A percentile compares a stretch with the other conserved stretches of the same genome.
phyloP scores from a whole-genome alignment of 2,888 invertebrate genomes.

The Steinernema scapterisci region DNA sequence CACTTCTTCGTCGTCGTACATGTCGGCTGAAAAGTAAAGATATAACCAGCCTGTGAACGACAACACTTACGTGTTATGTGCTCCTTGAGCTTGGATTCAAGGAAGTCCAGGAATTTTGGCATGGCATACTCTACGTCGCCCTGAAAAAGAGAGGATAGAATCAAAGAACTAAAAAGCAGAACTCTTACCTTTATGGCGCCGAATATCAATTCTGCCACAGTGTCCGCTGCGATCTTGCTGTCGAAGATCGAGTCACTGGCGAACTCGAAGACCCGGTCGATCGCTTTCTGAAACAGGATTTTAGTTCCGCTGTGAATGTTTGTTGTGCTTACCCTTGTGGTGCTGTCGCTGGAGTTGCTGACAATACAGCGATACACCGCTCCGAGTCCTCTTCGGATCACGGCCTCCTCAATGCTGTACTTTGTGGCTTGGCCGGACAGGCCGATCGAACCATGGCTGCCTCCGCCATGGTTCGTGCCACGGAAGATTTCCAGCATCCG shows the following conservation, averaged over 20 bases:
- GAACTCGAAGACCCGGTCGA: constrained; percentile 79
- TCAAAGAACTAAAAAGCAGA: too few relatives aligned
- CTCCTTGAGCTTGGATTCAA: constrained; percentile 47
- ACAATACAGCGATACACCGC: constrained; percentile 48
- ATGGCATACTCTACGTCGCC: constrained; percentile 56
- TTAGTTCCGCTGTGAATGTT: too few relatives aligned
- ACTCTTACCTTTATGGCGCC: constrained; percentile 70
- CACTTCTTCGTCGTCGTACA: constrained; percentile 57
- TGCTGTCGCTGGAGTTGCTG: constrained; percentile 48
- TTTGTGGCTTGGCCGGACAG: constrained; percentile 33
- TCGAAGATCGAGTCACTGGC: constrained; percentile 79
- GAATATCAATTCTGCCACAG: constrained; percentile 78
- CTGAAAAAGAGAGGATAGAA: constrained; percentile 35
- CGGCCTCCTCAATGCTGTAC: constrained; percentile 51
- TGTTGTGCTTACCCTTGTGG: constrained; percentile 45
- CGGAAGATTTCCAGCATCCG: constrained; percentile 24
- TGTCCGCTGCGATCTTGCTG: constrained; percentile 81
- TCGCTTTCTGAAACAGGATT: constrained; percentile 72
- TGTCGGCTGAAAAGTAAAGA: constrained; percentile 44
- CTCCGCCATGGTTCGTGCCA: constrained; percentile 17
- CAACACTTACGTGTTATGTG: constrained; percentile 47
- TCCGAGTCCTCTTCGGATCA: constrained; percentile 51
- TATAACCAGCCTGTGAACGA: constrained; percentile 44
- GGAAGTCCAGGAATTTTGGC: constrained; percentile 56
- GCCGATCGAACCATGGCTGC: neutral